Percentiles rank a stretch among this genome's conserved stretches.
phyloP scores from a whole-genome alignment of 2,797 vertebrate genomes.

The Argya squamiceps region DNA sequence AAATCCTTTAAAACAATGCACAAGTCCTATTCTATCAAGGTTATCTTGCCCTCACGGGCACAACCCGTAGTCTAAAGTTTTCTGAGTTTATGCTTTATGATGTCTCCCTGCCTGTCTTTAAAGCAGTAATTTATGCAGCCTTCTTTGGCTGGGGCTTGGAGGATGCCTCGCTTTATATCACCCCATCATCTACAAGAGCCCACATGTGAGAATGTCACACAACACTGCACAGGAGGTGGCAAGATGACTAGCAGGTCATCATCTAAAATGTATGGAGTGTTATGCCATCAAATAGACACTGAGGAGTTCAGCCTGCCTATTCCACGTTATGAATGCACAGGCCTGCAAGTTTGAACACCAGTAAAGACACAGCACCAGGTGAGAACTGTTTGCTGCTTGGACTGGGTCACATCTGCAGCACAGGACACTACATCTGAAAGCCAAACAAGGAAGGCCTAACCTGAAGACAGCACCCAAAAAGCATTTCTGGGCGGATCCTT shows the following conservation, averaged over 20 bases:
- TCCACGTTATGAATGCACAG: background rate
- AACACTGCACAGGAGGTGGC: background rate
- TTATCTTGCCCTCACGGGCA: background rate
- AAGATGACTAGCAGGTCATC: background rate
- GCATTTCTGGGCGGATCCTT: background rate
- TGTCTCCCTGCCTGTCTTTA: background rate
- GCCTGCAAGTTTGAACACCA: background rate
- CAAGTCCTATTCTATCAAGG: background rate
- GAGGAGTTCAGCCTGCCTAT: background rate
- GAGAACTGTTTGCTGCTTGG: background rate
- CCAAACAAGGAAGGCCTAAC: background rate
- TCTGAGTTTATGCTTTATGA: background rate
- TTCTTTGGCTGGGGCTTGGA: background rate
- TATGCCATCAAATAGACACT: background rate
- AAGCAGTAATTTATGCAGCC: background rate
- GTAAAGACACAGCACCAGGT: background rate
- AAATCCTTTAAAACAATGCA: background rate
- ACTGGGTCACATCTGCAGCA: fast-evolving
- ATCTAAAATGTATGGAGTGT: background rate
- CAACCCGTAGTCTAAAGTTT: background rate
- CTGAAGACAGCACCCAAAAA: background rate
- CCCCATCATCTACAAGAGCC: background rate
- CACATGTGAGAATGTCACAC: background rate
- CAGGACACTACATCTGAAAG: background rate
- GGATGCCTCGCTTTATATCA: background rate